Evolutionary conservation across 2,113 vertebrate species (phyloP), one percentile per base, ranked within the genome.

Genomic region (Pao palembangensis): DNA sequence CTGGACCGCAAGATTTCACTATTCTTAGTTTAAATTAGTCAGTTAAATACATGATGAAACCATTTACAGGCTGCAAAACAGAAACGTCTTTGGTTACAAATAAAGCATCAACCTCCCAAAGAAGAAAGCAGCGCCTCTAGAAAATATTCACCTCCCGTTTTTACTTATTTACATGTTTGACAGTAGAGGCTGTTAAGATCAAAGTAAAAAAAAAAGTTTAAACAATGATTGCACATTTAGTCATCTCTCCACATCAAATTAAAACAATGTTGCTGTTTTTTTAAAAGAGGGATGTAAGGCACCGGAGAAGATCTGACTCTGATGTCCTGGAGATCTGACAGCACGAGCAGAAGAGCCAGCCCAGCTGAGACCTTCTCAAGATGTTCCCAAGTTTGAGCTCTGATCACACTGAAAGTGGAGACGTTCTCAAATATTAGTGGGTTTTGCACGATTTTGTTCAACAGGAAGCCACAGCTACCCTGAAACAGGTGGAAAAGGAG

Each of bases 71-170:
- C 70, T 69, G 55, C 77, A 78, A 78, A 80, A 64, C 69, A 57
- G 76, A 84, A 84, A 81, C 79, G 64, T 89, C 85, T 87, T 87
- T 84, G 82, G 85, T 85, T 84, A 85, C 73, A 83, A 87, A 86
- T 83, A 85, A 85, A 84, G 82, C 84, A 79, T 80, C 59, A 53
- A 53, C 28, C 34, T 60, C 44, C n/a, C 63, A 76, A 66, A 60
- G 64, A 14, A 73, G 73, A 67, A 4, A 55, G 55, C 62, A 79
- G 44, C 61, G 76, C 55, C 64, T 57, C 16, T 3, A 69, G 38
- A 72, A 84, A 71, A 63, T 59, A 60, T 64, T 62, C 56, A 70
- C 67, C 58, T 41, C 60, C 44, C 20, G 41, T 53, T 71, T 78
- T 58, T 61, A 58, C 58, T 64, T 47, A 42, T 65, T 76, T 51